A percentile compares a stretch with the other conserved stretches of the same genome.
Conservation (phyloP, 1,140 invertebrate species). For the Drosophila bocqueti region DNA sequence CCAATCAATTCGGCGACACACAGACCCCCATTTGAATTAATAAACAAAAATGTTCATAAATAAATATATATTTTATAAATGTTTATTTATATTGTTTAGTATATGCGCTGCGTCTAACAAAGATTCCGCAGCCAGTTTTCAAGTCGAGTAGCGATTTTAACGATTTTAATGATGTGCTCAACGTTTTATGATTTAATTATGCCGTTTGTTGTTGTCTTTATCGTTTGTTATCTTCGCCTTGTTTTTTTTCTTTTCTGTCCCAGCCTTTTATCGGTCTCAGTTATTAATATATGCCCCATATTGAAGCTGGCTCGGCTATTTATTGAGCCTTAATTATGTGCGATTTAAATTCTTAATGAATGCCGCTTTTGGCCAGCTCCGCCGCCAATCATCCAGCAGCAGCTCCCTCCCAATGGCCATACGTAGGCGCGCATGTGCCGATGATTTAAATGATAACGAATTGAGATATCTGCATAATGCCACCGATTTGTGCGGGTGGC, state of each 20-base stretch:
- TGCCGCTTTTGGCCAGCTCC: constrained; percentile 57
- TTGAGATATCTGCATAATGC: constrained; percentile 67
- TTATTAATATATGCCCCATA: constrained; percentile 71
- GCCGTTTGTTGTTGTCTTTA: constrained; percentile 65
- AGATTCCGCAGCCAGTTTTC: constrained; percentile 51
- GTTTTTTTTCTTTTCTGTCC: constrained; percentile 25
- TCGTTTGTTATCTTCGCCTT: constrained; percentile 48
- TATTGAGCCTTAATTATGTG: constrained; percentile 80
- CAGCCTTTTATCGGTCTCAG: constrained; percentile 23
- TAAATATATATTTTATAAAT: constrained; percentile 68
- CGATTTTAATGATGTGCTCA: constrained; percentile 83
- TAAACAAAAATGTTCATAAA: constrained; percentile 77
- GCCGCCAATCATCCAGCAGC: constrained; percentile 22
- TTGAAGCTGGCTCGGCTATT: constrained; percentile 70
- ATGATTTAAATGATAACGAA: constrained; percentile 80
- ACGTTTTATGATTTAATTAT: constrained; percentile 82
- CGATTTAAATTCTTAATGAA: constrained; percentile 84
- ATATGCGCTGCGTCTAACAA: constrained; percentile 29
- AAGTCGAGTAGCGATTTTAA: constrained; percentile 78
- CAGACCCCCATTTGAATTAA: constrained; percentile 80
- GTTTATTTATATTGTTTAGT: constrained; percentile 49
- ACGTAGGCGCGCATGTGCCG: constrained; percentile 62
- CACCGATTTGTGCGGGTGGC: constrained; percentile 30
- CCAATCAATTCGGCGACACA: constrained; percentile 70
- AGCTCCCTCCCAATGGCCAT: constrained; percentile 5